phyloP scores from a whole-genome alignment of 2,797 vertebrate genomes.

The Lithobates pipiens region DNA sequence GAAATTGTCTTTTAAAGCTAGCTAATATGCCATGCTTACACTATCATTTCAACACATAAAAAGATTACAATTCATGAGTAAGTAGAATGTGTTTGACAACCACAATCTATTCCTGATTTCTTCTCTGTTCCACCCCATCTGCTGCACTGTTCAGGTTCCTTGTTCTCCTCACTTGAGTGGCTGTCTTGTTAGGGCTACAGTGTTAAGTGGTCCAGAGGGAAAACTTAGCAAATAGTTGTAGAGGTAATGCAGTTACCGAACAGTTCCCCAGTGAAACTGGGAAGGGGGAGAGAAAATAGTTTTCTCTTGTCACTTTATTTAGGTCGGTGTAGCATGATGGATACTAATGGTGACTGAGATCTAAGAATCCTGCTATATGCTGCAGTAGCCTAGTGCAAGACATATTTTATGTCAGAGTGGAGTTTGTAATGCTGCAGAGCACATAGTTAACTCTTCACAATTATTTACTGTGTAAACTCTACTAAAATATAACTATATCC shows the following conservation, averaged over 20 bases:
- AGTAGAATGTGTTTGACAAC: constrained; percentile 27
- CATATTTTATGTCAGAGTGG: neutral
- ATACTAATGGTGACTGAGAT: neutral
- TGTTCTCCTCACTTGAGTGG: constrained; percentile 37
- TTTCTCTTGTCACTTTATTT: constrained; percentile 38
- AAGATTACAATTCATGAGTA: constrained; percentile 20
- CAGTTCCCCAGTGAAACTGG: constrained; percentile 18
- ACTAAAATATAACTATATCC: no score
- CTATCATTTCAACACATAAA: neutral
- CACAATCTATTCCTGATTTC: constrained; percentile 14
- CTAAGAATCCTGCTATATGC: neutral
- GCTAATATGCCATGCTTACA: neutral
- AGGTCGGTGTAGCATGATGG: neutral
- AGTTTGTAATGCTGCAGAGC: neutral
- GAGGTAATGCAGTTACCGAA: constrained; percentile 34
- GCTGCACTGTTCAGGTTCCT: constrained; percentile 21
- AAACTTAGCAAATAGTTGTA: constrained; percentile 35
- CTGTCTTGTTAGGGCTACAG: constrained; percentile 52
- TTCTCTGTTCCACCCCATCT: constrained; percentile 51
- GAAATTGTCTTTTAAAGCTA: neutral
- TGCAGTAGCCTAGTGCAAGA: neutral
- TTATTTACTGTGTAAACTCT: neutral
- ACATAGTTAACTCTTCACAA: neutral
- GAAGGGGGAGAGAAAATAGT: constrained; percentile 27
- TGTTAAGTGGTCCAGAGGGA: constrained; percentile 52